phyloP scores from a whole-genome alignment of 2,888 invertebrate species.

The Philhelius pedissequus region DNA sequence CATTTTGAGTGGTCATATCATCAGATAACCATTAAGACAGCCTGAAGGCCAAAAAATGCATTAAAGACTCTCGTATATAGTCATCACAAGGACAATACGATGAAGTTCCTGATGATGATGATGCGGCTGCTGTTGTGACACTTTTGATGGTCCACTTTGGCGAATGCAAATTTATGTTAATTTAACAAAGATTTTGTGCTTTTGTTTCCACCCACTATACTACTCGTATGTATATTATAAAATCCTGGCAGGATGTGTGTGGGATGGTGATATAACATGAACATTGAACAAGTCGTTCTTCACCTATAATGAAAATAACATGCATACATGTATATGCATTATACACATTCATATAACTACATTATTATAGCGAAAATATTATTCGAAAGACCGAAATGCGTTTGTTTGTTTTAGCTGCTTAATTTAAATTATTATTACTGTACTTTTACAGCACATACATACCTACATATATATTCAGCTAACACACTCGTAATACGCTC shows the following conservation, averaged over 20 bases:
- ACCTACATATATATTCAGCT: too few relatives aligned
- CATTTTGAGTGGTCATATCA: neutral
- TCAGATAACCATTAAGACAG: neutral
- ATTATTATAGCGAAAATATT: neutral
- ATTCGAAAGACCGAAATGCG: neutral
- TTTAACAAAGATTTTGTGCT: neutral
- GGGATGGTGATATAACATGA: too few relatives aligned
- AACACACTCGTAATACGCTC: too few relatives aligned
- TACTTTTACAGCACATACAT: neutral
- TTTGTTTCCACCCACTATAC: neutral
- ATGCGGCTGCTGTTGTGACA: neutral
- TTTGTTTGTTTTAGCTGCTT: neutral
- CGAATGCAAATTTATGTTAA: slow-evolving; percentile 4
- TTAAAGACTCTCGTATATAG: neutral
- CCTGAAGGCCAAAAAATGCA: neutral
- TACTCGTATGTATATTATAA: too few relatives aligned
- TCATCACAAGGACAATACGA: neutral
- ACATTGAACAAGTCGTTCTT: neutral
- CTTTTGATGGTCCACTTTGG: neutral
- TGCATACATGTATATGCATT: neutral
- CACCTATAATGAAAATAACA: neutral
- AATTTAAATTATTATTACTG: neutral
- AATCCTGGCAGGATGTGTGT: too few relatives aligned
- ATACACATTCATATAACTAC: too few relatives aligned
- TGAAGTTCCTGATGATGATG: neutral